Conservation (phyloP, 2,113 vertebrate genomes). For the Rhinichthys klamathensis region DNA sequence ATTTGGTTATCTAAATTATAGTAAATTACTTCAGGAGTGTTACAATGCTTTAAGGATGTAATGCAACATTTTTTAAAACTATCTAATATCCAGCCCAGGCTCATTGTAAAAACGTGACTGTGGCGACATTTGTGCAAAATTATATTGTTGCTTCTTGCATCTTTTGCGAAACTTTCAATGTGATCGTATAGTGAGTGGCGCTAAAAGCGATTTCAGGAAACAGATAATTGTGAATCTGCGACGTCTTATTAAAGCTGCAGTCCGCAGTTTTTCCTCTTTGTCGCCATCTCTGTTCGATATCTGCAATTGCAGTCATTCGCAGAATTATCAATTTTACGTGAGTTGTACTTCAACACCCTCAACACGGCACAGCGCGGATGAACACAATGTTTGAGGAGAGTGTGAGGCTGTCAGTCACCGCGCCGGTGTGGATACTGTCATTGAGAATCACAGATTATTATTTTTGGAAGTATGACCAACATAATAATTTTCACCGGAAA, state of each 20-base stretch:
- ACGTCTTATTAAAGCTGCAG: neutral
- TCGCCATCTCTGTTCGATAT: too few relatives aligned
- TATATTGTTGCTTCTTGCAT: neutral
- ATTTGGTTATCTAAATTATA: slow-evolving; percentile 56
- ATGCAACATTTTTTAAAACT: slow-evolving; percentile 13
- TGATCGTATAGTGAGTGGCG: neutral
- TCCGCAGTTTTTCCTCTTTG: too few relatives aligned
- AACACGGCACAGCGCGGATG: too few relatives aligned
- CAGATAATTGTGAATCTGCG: neutral
- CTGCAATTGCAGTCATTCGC: too few relatives aligned
- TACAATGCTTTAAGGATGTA: slow-evolving; percentile 14
- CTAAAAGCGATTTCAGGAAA: neutral
- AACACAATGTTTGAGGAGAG: too few relatives aligned
- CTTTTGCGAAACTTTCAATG: neutral
- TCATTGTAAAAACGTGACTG: neutral
- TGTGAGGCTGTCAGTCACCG: too few relatives aligned
- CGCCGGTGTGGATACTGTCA: too few relatives aligned
- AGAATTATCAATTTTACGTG: too few relatives aligned
- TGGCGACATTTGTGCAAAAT: neutral
- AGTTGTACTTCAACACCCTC: too few relatives aligned
- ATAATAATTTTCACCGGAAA: too few relatives aligned
- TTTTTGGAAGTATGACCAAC: too few relatives aligned
- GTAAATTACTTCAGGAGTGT: slow-evolving; percentile 48
- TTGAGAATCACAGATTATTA: too few relatives aligned
- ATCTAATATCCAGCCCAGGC: slow-evolving; percentile 25